Evolutionary conservation across 2,113 vertebrate species (phyloP).

Genomic region (Ia io): DNA sequence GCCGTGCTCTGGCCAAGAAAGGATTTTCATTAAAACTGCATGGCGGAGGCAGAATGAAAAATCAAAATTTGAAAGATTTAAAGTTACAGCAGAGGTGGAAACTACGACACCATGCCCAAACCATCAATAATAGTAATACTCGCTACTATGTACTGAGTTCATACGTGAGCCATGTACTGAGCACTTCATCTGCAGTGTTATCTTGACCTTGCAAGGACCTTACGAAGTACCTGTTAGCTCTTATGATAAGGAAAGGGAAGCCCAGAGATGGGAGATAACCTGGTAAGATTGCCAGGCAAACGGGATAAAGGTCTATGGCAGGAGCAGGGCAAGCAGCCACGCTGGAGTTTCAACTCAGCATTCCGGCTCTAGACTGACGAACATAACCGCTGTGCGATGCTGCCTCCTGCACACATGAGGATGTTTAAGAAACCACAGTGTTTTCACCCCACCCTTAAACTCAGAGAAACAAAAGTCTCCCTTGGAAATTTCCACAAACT

Average conservation of each 20-base stretch:
- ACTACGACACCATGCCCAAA: background rate
- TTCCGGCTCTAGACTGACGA: background rate
- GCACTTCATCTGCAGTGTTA: background rate
- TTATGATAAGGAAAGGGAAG: background rate
- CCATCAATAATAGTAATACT: background rate
- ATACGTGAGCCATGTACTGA: background rate
- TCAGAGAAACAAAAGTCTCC: background rate
- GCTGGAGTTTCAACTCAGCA: background rate
- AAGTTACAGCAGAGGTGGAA: background rate
- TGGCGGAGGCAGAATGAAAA: constrained; percentile 28
- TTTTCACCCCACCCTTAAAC: background rate
- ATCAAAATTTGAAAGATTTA: constrained; percentile 35
- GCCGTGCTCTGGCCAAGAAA: constrained; percentile 57
- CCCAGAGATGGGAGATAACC: background rate
- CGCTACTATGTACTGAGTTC: background rate
- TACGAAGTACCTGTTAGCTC: background rate
- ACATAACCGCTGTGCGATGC: background rate
- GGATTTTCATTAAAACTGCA: constrained; percentile 63
- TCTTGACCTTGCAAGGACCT: background rate
- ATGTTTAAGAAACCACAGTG: background rate
- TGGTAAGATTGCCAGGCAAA: background rate
- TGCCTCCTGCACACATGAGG: background rate
- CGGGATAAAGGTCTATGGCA: background rate
- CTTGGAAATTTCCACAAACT: background rate
- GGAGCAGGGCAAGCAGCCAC: background rate